Evolutionary conservation across 2,888 invertebrate species (phyloP), one percentile per base, ranked within the genome.

Genomic region (Oxystoma pomonae): DNA sequence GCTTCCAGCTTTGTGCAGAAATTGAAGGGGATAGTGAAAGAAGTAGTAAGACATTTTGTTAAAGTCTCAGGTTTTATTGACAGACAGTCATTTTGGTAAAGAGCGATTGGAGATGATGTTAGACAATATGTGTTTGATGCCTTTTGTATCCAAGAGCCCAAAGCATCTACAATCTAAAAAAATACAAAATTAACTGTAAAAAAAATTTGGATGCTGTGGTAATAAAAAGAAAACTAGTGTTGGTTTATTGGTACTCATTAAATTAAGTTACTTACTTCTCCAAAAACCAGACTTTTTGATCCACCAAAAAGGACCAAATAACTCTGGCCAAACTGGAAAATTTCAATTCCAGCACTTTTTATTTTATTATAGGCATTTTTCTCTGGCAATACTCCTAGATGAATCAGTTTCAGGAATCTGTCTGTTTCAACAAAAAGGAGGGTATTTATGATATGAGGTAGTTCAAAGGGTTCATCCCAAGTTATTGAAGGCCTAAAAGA

Each of bases 101-200:
- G 68, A 20, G 73, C 68, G 21, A 74, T 68, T 0, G 75, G 67
- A 16, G 68, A 68, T 55, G 78, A 76, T 50, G 77, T 77, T 16
- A 80, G 61, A 5, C 74, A 66, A 66, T 73, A 74, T 58, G 77
- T 70, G 16, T 66, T 61, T 63, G 71, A 69, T 2, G 78, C 73
- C 56, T 65, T 71, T 53, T 66, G 53, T 21, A 80, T 68, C 75
- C 77, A 77, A 9, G 71, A 65, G 12, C 67, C 59, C 16, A 79
- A 62, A 20, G 68, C 62, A 68, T 76, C 74, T n/a, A 74, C 72
- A 57, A 78, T 70, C 78, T 78, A 64, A 52, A 21, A n/a, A 51
- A 5, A 20, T 62, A 18, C 55, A n/a, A 57, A 1, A 61, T 53
- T 20, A 18, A 58, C 58, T 50, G 50, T 12, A 50, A 12, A n/a